Evolutionary conservation across 2,888 invertebrate species (phyloP), one percentile per base, ranked within the genome.

Genomic region (Sphinx pinastri): DNA sequence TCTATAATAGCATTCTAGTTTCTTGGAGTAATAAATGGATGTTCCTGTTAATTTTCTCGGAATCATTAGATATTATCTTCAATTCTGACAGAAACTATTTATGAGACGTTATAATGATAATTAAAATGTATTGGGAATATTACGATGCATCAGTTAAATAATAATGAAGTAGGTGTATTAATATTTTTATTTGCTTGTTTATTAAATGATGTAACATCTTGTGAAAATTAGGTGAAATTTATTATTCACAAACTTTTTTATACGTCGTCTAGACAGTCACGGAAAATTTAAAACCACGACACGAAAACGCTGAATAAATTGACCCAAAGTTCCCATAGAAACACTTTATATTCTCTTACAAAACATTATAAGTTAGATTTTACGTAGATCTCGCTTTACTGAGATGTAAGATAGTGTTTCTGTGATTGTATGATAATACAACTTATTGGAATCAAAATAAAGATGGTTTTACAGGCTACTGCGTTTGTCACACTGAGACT

Each of bases 261-360:
- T 51, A 51, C 13, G 10, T 51, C 16, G 59, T 59, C 59, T 59
- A 59, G 59, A 59, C 59, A n/a, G 59, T 11, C n/a, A 16, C 38
- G 45, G 45, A 59, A 59, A 59, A 58, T 59, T 59, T 59, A 45
- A 59, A 59, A 38, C 45, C 45, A 59, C 59, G 16, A 45, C 45
- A 59, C 54, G 54, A 59, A 59, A n/a, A n/a, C 45, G 38, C 45
- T 59, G 59, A 59, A 45, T 59, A 59, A 59, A 59, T 59, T 59
- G 31, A 58, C 31, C n/a, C 16, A n/a, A n/a, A 59, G n/a, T 59
- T 59, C 59, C 38, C 59, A 45, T 59, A 45, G 45, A 38, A n/a
- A n/a, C 16, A 55, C 16, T 59, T 59, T 38, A 59, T 58, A 58
- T 58, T 59, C 59, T 45, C 10, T 10, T 38, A 59, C 59, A 59